Conservation (phyloP, 2,113 vertebrate genomes). For the Aegypius monachus region DNA sequence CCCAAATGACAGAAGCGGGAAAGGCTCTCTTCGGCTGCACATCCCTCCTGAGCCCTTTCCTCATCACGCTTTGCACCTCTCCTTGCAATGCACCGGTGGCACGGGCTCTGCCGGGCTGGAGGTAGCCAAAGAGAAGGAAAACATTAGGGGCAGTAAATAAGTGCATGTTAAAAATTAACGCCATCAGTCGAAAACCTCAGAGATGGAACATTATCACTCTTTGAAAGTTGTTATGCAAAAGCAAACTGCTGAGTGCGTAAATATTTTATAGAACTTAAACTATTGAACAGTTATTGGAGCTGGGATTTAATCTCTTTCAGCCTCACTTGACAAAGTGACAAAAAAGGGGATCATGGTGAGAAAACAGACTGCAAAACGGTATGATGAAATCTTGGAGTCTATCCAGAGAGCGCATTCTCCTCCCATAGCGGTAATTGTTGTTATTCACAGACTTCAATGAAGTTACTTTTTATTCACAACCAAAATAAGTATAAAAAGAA, state of each 20-base stretch:
- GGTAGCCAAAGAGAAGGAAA: background rate
- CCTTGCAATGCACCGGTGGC: fast-evolving
- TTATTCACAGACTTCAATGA: background rate
- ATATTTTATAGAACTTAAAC: constrained; percentile 38
- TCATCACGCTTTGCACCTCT: background rate
- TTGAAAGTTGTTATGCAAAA: constrained; percentile 19
- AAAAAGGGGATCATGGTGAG: background rate
- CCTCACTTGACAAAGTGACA: constrained; percentile 18
- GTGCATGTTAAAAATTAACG: background rate
- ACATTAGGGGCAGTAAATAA: background rate
- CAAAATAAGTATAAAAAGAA: background rate
- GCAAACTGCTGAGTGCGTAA: constrained; percentile 1
- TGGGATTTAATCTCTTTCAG: background rate
- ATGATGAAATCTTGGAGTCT: background rate
- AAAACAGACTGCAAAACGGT: background rate
- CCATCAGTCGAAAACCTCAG: background rate
- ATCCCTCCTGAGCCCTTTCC: background rate
- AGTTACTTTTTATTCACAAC: background rate
- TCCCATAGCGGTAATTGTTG: background rate
- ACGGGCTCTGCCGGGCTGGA: fast-evolving
- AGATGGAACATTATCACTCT: background rate
- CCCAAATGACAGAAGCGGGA: background rate
- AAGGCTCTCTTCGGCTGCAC: background rate
- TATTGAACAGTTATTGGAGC: constrained; percentile 40
- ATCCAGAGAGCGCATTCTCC: background rate